Conservation (phyloP, 1,140 invertebrate species). For the Papilio glaucus region DNA sequence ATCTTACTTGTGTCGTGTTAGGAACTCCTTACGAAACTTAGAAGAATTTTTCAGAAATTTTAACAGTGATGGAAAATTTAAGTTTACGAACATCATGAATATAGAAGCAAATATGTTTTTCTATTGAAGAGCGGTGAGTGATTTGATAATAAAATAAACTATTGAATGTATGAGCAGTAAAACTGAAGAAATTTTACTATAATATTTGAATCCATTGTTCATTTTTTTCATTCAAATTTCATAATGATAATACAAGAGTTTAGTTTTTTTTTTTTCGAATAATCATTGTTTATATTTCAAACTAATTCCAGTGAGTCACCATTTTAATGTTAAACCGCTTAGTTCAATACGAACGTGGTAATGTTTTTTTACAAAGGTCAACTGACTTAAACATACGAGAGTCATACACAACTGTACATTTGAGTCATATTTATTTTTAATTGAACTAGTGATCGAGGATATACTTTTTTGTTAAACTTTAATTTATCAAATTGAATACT, state of each 20-base stretch:
- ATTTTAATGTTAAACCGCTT: constrained; percentile 7
- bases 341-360: constrained; percentile 19
- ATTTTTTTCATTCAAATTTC: background rate
- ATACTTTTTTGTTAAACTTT: background rate
- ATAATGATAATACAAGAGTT: background rate
- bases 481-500: background rate
- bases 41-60: background rate
- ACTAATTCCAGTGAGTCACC: constrained; percentile 8
- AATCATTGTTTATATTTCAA: constrained; percentile 17
- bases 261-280: constrained; percentile 8
- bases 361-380: constrained; percentile 20
- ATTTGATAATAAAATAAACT: background rate
- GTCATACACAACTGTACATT: background rate
- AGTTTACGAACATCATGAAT: background rate
- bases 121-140: constrained; percentile 16
- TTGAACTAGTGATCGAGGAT: background rate
- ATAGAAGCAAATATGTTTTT: background rate
- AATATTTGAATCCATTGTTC: constrained; percentile 21
- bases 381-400: background rate
- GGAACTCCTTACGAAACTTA: constrained; percentile 9
- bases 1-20: constrained; percentile 45
- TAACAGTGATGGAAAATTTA: background rate
- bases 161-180: background rate
- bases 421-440: constrained; percentile 9
- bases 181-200: constrained; percentile 4